phyloP scores from a whole-genome alignment of 2,888 invertebrate genomes.

The Lasioglossum morio region DNA sequence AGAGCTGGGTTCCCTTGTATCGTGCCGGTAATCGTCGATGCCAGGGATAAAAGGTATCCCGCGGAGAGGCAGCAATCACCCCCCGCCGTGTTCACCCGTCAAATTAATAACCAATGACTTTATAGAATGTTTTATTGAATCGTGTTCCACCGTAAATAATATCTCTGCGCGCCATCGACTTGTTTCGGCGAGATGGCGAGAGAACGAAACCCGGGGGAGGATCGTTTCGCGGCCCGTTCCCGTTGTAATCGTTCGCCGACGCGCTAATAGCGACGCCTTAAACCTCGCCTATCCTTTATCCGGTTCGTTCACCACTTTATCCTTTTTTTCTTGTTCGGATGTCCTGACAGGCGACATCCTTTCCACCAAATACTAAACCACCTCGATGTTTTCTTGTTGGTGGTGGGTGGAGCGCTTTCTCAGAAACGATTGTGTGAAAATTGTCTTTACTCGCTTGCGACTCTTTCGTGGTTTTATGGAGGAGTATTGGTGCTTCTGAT shows the following conservation, averaged over 20 bases:
- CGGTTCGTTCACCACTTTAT: slow-evolving; percentile 38
- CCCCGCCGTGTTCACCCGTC: slow-evolving; percentile 80
- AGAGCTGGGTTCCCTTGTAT: slow-evolving; percentile 44
- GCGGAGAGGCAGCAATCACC: slow-evolving; percentile 76
- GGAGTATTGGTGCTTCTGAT: neutral
- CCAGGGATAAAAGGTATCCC: slow-evolving; percentile 75
- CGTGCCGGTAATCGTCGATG: slow-evolving; percentile 71
- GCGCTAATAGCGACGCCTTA: slow-evolving; percentile 62
- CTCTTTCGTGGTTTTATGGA: neutral
- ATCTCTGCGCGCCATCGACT: slow-evolving; percentile 74
- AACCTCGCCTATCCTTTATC: slow-evolving; percentile 28
- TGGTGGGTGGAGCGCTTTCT: neutral
- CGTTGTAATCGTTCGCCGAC: slow-evolving; percentile 49
- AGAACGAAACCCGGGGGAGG: slow-evolving; percentile 20
- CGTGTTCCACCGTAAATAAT: slow-evolving; percentile 78
- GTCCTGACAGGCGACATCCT: slow-evolving; percentile 9
- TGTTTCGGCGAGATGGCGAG: slow-evolving; percentile 38
- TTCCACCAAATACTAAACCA: neutral
- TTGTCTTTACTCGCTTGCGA: neutral
- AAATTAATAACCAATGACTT: slow-evolving; percentile 84
- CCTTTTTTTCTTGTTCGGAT: slow-evolving; percentile 22
- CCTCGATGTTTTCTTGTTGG: neutral
- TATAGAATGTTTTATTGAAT: slow-evolving; percentile 83
- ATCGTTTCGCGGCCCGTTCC: slow-evolving; percentile 47
- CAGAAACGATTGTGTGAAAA: neutral